Evolutionary conservation across 2,797 vertebrate species (phyloP), one percentile per base, ranked within the genome.

Genomic region (Petrocephalus schoutedeni): DNA sequence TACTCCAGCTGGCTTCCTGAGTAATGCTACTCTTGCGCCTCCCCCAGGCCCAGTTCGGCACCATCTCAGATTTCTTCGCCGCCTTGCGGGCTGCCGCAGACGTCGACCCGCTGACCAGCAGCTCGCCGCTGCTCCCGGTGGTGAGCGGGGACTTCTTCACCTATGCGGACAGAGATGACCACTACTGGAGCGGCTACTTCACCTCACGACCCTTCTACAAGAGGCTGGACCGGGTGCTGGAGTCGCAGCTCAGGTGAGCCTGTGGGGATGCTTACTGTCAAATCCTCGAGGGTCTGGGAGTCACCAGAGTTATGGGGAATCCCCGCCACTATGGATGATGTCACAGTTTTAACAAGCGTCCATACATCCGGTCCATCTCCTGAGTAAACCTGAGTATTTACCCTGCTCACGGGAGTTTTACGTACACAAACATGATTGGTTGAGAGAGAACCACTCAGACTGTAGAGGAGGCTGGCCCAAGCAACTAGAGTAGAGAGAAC

Each of bases 181-280:
- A 99, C 91, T 98, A 99, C 90, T 99, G 98, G 98, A 98, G 97
- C 87, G 98, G 98, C 1, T 99, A 97, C 92, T 99, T 97, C 91
- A 98, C 98, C 45, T 99, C 98, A 0, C 95, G 98, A 53, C 98
- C 98, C 0, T 99, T 98, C 89, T 99, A 98, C 91, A 99, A 98
- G 86, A 93, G 95, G 0, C 93, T 98, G 51, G 97, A 98, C 91
- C 93, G 98, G 80, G 91, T 93, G n/a, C 89, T 98, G 92, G 97
- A 98, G 91, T 95, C 97, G 1, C 94, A 95, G 87, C 91, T 97
- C 90, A 94, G 97, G 96, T 96, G 95, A 86, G 71, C 89, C 32
- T 21, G 12, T 41, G 32, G 16, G 10, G 10, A 14, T 19, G 6
- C 45, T 23, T 85, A 2, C 45, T 7, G 19, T 49, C 41, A 49